Base-by-base conservation (phyloP, 2,797 vertebrate species). In the Melanogrammus aeglefinus region DNA sequence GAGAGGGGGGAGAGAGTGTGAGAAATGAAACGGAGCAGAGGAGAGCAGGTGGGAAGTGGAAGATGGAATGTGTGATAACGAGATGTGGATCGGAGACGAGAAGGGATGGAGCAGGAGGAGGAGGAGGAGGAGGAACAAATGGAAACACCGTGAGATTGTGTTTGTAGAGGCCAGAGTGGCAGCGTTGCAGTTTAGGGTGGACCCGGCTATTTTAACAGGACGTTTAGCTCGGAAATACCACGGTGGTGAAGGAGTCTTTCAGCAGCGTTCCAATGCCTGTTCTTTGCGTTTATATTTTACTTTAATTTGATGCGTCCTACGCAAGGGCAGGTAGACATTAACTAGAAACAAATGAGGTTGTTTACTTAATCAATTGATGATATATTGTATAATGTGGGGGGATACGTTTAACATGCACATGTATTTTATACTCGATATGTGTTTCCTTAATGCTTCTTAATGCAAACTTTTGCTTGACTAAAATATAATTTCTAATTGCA, bases 41-140 rank as follows among this genome's bases (percentile, higher is more conserved):
- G 24, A 47, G 41, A 72, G 47, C 70, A 72, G 72, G 41, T 33
- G 76, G 70, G 76, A 77, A 47, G 74, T 31, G 14, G 29, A 44
- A 38, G 75, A 36, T 36, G 72, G 36, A 39, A 73, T n/a, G 35
- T 12, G 35, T 38, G 35, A 38, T 39, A 39, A 69, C 9, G 10
- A 81, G 74, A 77, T 77, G 72, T 51, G 76, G 76, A 79, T 77
- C 66, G 76, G 12, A 83, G 72, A 82, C 4, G n/a, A 27, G 29
- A 6, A 35, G 63, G 72, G 78, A 39, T 39, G 76, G 77, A 76
- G 73, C 47, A 76, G 10, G 76, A 36, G 38, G 41, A 24, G 51
- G 12, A 76, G 73, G 63, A 76, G 10, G 76, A 36, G 38, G 41
- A 24, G 51, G 12, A 10, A 27, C 63, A 66, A 27, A 24, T 10